Percentiles rank a stretch among this genome's conserved stretches.
These are phyloP conservation scores for Abrostola tripartita DNA, from an alignment of 2,888 invertebrate species.

Conservation along the genomic window DNA sequence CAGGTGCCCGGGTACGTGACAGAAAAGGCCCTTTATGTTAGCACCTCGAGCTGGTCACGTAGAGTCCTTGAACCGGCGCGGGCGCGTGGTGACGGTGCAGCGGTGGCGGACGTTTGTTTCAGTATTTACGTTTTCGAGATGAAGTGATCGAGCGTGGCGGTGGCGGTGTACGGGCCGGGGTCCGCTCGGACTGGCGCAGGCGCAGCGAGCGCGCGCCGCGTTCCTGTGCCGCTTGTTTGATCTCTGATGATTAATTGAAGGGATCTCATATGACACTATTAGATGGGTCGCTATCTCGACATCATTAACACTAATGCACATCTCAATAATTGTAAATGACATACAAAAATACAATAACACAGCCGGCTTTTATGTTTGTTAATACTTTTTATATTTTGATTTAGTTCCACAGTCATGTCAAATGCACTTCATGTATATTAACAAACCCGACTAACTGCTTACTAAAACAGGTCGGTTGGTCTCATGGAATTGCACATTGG, in stretches of 20 bases:
- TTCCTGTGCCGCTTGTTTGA: slow-evolving; percentile 60
- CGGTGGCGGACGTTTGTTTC: slow-evolving; percentile 60
- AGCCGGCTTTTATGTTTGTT: not conserved
- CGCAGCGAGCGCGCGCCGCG: slow-evolving; percentile 56
- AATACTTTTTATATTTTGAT: not conserved
- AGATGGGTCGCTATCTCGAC: slow-evolving; percentile 61
- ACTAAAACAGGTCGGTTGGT: too few relatives aligned
- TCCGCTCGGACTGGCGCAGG: slow-evolving; percentile 70
- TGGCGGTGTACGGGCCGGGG: slow-evolving; percentile 64
- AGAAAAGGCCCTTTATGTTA: slow-evolving; percentile 76
- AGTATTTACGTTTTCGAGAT: slow-evolving; percentile 63
- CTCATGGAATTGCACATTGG: too few relatives aligned
- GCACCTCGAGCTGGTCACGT: slow-evolving; percentile 77
- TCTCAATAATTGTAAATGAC: slow-evolving; percentile 33
- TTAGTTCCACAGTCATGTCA: not conserved
- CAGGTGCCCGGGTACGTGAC: slow-evolving; percentile 75
- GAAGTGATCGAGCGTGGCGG: slow-evolving; percentile 47
- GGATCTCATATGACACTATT: slow-evolving; percentile 63
- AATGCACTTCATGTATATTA: too few relatives aligned
- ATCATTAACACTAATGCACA: slow-evolving; percentile 66
- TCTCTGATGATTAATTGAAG: slow-evolving; percentile 77
- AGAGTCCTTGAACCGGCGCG: slow-evolving; percentile 74
- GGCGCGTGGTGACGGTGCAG: slow-evolving; percentile 43
- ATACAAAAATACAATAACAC: slow-evolving; percentile 5
- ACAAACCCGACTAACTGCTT: too few relatives aligned